These are phyloP conservation scores for Leptinotarsa texana DNA, from an alignment of 1,140 invertebrate species.

Conservation along the genomic window DNA sequence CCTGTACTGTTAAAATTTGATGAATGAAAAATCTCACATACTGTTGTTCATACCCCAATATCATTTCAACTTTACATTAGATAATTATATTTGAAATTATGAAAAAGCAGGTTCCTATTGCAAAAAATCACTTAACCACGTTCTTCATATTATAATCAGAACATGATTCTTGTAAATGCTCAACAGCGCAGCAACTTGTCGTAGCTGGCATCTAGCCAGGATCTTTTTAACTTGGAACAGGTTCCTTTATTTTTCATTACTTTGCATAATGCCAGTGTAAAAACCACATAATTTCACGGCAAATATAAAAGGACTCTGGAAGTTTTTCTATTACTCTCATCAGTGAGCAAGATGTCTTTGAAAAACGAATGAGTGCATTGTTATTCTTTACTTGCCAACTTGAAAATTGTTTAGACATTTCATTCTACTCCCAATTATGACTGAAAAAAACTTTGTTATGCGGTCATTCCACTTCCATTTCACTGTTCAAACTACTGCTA, in stretches of 20 bases:
- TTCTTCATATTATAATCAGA: not conserved
- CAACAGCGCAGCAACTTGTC: not conserved
- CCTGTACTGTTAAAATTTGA: too few species aligned
- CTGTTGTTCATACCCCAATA: too few species aligned
- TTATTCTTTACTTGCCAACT: too few species aligned
- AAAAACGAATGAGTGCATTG: not conserved
- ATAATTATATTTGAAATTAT: too few species aligned
- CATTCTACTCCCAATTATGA: too few species aligned
- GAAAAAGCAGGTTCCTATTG: too few species aligned
- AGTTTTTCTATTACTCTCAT: not conserved
- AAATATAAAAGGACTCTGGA: not conserved
- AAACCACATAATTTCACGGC: not conserved
- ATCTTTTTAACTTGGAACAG: not conserved
- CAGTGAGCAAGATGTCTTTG: not conserved
- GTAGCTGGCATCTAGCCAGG: not conserved
- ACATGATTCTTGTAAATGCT: not conserved
- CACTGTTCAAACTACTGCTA: too few species aligned
- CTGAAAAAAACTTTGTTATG: too few species aligned
- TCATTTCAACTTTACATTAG: too few species aligned
- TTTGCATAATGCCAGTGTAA: conserved; percentile 6
- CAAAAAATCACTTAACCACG: not conserved
- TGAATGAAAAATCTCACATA: too few species aligned
- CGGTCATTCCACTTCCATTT: too few species aligned
- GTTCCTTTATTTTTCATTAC: not conserved
- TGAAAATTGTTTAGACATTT: too few species aligned